Evolutionary conservation across 2,113 vertebrate species (phyloP), one percentile per base, ranked within the genome.

Genomic region (Hippocampus barbouri): DNA sequence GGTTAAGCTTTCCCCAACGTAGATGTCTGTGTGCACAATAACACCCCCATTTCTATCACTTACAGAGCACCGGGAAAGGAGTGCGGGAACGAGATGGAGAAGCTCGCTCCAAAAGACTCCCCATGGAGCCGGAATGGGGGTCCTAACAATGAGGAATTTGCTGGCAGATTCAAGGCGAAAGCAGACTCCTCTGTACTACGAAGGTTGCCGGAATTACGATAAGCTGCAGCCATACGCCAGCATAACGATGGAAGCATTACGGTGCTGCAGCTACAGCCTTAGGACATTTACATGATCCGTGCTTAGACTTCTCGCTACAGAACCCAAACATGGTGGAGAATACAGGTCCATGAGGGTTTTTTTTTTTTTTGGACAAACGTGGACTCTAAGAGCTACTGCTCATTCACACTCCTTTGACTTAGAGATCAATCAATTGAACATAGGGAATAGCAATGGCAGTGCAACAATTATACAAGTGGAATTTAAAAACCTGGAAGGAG

Each of bases 171-270:
- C 84, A 89, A 91, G 86, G 85, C 90, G 84, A 88, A 91, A 60
- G 73, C 86, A 89, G 92, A 88, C 82, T 88, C 91, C 81, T 91
- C 85, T 79, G 65, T 82, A 71, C 75, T 78, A 38, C 34, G 82
- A 89, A 91, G 91, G 90, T 90, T 88, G 76, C 76, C 61, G 82
- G 88, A 81, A 87, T 87, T 83, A 80, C 80, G 81, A 74, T 95
- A 96, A 98, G 95, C 95, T 94, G 95, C 92, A 90, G 92, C 40
- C 87, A 83, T 92, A 93, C 93, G 93, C 92, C 93, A 84, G 95
- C 94, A 98, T 96, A 92, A 84, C 94, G 94, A 96, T 95, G 89
- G 92, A 78, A 91, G 94, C 90, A 95, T 97, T 96, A 97, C 90
- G 87, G 89, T 84, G 80, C 88, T 86, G 89, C 89, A 89, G 87